phyloP scores from a whole-genome alignment of 2,888 invertebrate species.

The Geotrupes spiniger region DNA sequence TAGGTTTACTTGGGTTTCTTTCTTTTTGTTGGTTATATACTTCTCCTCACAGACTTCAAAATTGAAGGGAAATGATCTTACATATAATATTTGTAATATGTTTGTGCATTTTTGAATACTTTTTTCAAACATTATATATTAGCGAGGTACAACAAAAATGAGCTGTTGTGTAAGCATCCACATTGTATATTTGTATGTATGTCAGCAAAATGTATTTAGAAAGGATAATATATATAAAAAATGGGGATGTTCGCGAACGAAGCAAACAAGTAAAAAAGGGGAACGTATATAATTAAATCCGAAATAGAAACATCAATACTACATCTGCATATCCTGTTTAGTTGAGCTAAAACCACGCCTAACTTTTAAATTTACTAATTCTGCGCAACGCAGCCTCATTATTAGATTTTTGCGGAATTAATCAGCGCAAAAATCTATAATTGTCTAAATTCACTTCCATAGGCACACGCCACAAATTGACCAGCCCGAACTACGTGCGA shows the following conservation, averaged over 20 bases:
- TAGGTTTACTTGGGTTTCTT: no score
- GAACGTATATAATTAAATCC: slow-evolving; percentile 50
- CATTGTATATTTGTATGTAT: no score
- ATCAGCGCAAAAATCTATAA: slow-evolving; percentile 32
- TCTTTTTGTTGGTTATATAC: no score
- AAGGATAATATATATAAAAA: slow-evolving; percentile 35
- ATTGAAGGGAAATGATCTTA: no score
- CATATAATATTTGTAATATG: no score
- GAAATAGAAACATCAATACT: slow-evolving; percentile 53
- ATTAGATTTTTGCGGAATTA: slow-evolving; percentile 49
- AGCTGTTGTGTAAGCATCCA: no score
- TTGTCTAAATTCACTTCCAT: slow-evolving; percentile 10
- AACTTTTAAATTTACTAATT: slow-evolving; percentile 51
- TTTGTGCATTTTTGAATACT: no score
- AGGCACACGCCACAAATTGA: not conserved
- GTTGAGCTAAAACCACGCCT: slow-evolving; percentile 46
- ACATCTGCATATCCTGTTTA: slow-evolving; percentile 42
- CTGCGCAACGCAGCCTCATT: slow-evolving; percentile 45
- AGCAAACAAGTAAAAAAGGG: slow-evolving; percentile 44
- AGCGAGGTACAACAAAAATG: no score
- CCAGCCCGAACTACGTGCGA: slow-evolving; percentile 3
- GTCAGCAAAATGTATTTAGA: slow-evolving; percentile 29
- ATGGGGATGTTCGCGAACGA: slow-evolving; percentile 34
- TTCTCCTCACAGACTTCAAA: no score
- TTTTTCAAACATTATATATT: no score